These are phyloP conservation scores for Hippasteria phrygiana DNA, from an alignment of 53 echinoderm and acorn worm genomes.

Conservation along the genomic window DNA sequence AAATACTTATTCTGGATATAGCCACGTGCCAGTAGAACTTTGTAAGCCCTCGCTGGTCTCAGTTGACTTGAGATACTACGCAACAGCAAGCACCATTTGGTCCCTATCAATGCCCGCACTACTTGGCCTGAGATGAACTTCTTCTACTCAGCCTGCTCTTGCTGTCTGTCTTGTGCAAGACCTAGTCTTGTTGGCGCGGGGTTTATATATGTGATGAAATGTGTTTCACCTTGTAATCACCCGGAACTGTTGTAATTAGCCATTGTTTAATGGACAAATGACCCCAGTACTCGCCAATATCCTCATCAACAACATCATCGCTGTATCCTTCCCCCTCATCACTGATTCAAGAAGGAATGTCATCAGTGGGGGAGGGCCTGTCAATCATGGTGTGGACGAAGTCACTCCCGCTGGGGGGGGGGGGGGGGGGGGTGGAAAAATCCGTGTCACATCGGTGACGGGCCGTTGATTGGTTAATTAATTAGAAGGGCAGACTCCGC, in stretches of 20 bases:
- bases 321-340: not conserved
- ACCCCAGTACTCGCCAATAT: not conserved
- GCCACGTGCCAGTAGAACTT: not conserved
- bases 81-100: conserved; percentile 38
- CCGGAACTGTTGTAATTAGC: conserved; percentile 51
- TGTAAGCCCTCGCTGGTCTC: not conserved
- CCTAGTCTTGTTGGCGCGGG: not conserved
- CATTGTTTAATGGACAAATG: conserved; percentile 58
- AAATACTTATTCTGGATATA: not conserved
- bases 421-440: too few relatives aligned
- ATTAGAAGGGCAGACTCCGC: conserved; percentile 28
- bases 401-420: conserved; percentile 37
- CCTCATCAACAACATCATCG: conserved; percentile 30
- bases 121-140: conserved; percentile 33
- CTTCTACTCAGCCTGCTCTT: not conserved
- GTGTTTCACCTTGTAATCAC: conserved; percentile 37
- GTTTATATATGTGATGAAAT: conserved; percentile 55
- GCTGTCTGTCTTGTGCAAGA: not conserved
- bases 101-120: conserved; percentile 30
- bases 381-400: conserved; percentile 39
- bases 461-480: conserved; percentile 52
- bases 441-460: conserved; percentile 36
- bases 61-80: too few relatives aligned
- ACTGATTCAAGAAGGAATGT: not conserved
- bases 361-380: conserved; percentile 28